Base-by-base conservation (phyloP, 2,888 invertebrate species). In the Trissolcus brochymenae region DNA sequence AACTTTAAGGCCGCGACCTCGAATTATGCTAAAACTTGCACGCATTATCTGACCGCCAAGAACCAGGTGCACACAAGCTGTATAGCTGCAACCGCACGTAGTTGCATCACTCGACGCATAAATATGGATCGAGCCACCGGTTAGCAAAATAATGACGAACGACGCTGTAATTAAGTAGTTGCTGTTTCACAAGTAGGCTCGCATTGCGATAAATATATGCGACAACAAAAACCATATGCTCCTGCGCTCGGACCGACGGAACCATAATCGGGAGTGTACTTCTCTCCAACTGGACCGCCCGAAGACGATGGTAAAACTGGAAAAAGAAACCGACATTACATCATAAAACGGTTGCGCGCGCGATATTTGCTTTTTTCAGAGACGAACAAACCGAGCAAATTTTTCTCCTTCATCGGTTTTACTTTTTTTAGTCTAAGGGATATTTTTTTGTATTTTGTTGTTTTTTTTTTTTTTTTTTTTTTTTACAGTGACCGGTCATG, bases 71-170 rank as follows among this genome's bases (percentile, higher is more conserved):
- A 78, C 67, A 55, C 64, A 65, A 71, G 80, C 79, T 64, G 75
- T 76, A 19, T 19, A 25, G 25, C 25, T 25, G 25, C 25, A 73
- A 77, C 74, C 76, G 79, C 79, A 73, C 74, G 67, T 61, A 75
- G 80, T 83, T 82, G 79, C 83, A 80, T 79, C 82, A 81, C 80
- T 66, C 72, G 61, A 74, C 79, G 80, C 76, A 81, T 84, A 81
- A 81, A 83, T 84, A 83, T 82, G 80, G 80, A 84, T 83, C 76
- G 78, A 76, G 71, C 55, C 75, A 74, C 71, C 76, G 73, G 68
- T 76, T 74, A 78, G 61, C 79, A 76, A 79, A 73, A 79, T 81
- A 82, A 82, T 78, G 81, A 82, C 76, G 79, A 81, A 81, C 79
- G 76, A 71, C 76, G 76, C 72, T 62, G 79, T 78, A 76, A 82